phyloP scores from a whole-genome alignment of 2,797 vertebrate species.

The Pagetopsis macropterus region DNA sequence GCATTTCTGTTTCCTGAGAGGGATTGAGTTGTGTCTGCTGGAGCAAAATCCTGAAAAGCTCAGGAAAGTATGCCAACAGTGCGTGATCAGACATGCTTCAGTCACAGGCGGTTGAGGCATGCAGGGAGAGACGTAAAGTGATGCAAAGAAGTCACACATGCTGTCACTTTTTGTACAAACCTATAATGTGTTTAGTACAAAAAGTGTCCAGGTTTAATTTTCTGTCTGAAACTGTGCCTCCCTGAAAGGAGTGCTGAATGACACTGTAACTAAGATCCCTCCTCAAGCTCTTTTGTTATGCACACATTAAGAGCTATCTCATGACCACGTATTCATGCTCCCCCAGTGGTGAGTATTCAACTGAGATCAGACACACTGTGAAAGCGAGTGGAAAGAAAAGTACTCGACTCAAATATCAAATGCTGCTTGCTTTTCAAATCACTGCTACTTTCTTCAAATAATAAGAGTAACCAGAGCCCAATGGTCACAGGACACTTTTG shows the following conservation, averaged over 20 bases:
- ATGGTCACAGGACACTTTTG: no score
- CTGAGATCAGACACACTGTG: conserved; percentile 22
- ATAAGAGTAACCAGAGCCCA: not conserved
- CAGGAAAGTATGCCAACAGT: conserved; percentile 43
- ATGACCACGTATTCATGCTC: conserved; percentile 70
- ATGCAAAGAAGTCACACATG: conserved; percentile 30
- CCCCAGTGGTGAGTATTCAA: conserved; percentile 43
- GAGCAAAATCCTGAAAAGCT: conserved; percentile 39
- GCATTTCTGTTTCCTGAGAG: conserved; percentile 13
- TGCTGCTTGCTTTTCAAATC: conserved; percentile 12
- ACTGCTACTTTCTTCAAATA: not conserved
- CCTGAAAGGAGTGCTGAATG: conserved; percentile 9
- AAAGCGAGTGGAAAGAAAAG: conserved; percentile 39
- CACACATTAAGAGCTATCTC: conserved; percentile 54
- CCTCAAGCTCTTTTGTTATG: conserved; percentile 58
- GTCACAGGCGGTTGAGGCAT: conserved; percentile 45
- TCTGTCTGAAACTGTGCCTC: conserved; percentile 4
- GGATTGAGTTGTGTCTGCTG: conserved; percentile 11
- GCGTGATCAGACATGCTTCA: conserved; percentile 70
- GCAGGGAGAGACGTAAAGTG: conserved; percentile 28
- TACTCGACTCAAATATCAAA: conserved; percentile 30
- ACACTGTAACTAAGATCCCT: conserved; percentile 28
- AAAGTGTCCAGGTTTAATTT: conserved; percentile 4
- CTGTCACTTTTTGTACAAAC: conserved; percentile 19
- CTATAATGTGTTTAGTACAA: not conserved